phyloP scores from a whole-genome alignment of 1,140 invertebrate genomes.

The Drosophila takahashii region DNA sequence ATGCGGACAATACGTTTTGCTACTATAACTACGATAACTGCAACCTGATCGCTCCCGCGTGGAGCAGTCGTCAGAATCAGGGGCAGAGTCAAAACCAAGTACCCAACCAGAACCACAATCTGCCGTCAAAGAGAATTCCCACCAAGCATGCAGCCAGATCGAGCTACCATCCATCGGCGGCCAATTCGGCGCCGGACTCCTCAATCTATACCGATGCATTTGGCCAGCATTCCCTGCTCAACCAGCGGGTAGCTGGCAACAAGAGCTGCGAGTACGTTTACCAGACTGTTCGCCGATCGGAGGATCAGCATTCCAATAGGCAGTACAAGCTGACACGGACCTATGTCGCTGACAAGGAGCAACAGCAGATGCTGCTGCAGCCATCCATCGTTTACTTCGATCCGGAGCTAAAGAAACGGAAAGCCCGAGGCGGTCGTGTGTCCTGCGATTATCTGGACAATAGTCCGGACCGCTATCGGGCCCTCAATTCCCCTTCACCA shows the following conservation, averaged over 20 bases:
- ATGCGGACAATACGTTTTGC: constrained; percentile 64
- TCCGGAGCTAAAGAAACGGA: constrained; percentile 53
- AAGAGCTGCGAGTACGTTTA: constrained; percentile 39
- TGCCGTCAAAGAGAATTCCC: constrained; percentile 38
- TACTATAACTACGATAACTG: constrained; percentile 61
- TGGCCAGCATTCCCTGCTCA: constrained; percentile 10
- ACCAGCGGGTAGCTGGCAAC: constrained; percentile 22
- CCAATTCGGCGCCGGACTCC: constrained; percentile 28
- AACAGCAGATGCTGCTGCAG: constrained; percentile 22
- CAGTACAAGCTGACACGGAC: constrained; percentile 13
- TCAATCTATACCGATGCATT: constrained; percentile 34
- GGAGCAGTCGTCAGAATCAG: constrained; percentile 29
- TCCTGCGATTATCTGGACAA: constrained; percentile 48
- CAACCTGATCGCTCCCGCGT: constrained; percentile 17
- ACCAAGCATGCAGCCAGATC: constrained; percentile 30
- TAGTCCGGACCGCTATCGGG: constrained; percentile 27
- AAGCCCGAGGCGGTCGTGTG: constrained; percentile 23
- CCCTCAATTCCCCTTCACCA: constrained; percentile 20
- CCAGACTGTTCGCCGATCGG: constrained; percentile 15
- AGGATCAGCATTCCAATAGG: constrained; percentile 36
- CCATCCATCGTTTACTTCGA: constrained; percentile 14
- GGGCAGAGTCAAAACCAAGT: constrained; percentile 33
- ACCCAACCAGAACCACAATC: constrained; percentile 30
- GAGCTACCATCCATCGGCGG: constrained; percentile 32
- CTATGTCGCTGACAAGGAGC: constrained; percentile 29